Evolutionary conservation across 92 coral and sea anemone species (phyloP), one percentile per base, ranked within the genome.

Genomic region (Pocillopora meandrina): DNA sequence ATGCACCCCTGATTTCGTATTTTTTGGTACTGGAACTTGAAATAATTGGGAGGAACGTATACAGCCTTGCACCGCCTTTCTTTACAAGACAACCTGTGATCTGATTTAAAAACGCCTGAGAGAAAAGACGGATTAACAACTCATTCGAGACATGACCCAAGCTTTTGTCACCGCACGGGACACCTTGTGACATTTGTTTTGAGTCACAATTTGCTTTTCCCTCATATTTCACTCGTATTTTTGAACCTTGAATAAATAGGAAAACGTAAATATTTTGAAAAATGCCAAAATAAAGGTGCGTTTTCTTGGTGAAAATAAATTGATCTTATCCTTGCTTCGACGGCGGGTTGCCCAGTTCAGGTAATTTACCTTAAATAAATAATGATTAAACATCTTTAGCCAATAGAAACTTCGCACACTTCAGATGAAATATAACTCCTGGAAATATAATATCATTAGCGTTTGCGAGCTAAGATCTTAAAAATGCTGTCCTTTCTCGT

Each of bases 291-390:
- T 7, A 81, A 71, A 77, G 85, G 85, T 18, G 85, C 16, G 74
- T 57, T 56, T 62, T 82, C 63, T 34, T 72, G 65, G 8, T 61
- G 72, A 55, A 4, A 73, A 72, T 56, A 33, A 52, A 73, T 64
- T 73, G 47, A 83, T 60, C 59, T 52, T 16, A 61, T 56, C 56
- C 64, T 20, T 23, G 61, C 64, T 63, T 20, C 12, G 62, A 47
- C 62, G 26, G 42, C 80, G 65, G 86, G 86, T 83, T 83, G 80
- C 63, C 14, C 33, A 10, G n/a, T 74, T 83, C 72, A 83, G 56
- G 86, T 83, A 83, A 83, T 74, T 74, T 74, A 74, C 86, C 21
- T 23, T 83, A 83, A 83, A 83, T 83, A 83, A 83, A 61, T 83
- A 73, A 83, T 83, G 86, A 83, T 59, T 35, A 74, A 73, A 65